Evolutionary conservation across 1,140 invertebrate species (phyloP).

Genomic region (Papilio xuthus): DNA sequence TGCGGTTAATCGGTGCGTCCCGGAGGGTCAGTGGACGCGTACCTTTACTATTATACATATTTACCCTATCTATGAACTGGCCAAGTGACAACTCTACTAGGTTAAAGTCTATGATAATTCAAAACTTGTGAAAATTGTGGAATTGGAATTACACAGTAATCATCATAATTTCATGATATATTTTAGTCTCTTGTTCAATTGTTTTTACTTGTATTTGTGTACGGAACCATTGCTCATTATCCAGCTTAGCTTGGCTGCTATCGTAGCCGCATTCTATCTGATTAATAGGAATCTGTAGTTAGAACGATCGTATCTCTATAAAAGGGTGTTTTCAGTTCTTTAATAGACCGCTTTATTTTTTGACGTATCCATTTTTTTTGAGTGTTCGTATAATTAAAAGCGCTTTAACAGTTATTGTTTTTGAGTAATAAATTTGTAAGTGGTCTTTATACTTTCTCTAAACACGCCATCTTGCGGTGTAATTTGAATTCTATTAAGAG

Average conservation of each 20-base stretch:
- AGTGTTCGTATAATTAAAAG: slow-evolving; percentile 38
- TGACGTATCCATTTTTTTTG: slow-evolving; percentile 43
- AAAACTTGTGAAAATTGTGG: no score
- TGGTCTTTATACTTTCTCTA: slow-evolving; percentile 15
- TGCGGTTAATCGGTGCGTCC: no score
- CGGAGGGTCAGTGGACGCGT: no score
- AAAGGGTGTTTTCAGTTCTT: slow-evolving; percentile 72
- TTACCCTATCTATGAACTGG: no score
- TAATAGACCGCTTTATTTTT: slow-evolving; percentile 65
- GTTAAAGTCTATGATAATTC: no score
- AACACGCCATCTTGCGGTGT: slow-evolving; percentile 28
- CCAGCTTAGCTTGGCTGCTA: background rate
- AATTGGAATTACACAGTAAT: no score
- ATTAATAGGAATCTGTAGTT: slow-evolving; percentile 65
- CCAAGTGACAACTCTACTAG: no score
- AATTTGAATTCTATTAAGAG: background rate
- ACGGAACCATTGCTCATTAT: slow-evolving; percentile 4
- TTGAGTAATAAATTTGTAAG: slow-evolving; percentile 35
- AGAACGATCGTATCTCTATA: slow-evolving; percentile 67
- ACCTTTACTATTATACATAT: no score
- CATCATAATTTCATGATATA: no score
- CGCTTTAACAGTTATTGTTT: slow-evolving; percentile 35
- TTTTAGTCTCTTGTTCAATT: no score
- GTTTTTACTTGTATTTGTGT: background rate
- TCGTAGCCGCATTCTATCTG: slow-evolving; percentile 67